Evolutionary conservation across 1,140 invertebrate genomes (phyloP), one percentile per base, ranked within the genome.

Genomic region (Brachionus paranguensis): DNA sequence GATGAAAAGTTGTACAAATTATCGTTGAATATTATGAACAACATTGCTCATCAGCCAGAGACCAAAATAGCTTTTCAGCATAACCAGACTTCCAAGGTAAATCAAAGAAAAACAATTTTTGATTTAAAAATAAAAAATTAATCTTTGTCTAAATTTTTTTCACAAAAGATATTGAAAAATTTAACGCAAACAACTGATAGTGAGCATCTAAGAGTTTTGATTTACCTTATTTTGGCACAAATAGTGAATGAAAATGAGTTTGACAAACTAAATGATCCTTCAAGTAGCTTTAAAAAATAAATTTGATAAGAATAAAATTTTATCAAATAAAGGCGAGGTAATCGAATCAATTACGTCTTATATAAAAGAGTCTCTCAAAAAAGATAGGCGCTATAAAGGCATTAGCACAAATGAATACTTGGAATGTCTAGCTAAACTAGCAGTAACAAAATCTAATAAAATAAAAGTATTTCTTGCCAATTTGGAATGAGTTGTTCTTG

Each of bases 1-100:
- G 72, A 76, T 76, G 72, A 76, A 37, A 76, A 76, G 17, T 53
- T 76, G 33, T 76, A 53, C 45, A 76, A 76, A 50, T 76, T 76
- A 76, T 76, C 72, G 10, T 33, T 76, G 12, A 76, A 76, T 76
- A 76, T 76, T n/a, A 47, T 76, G 45, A 76, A 76, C 11, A 76
- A 76, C 11, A 76, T 76, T 20, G 72, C 72, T 27, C 72, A 76
- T 76, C 72, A 76, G 10, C 72, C 72, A 27, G 72, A 76, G 14
- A 76, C 72, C 14, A 76, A 76, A 47, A 50, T 50, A 27, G 17
- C 43, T 8, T 76, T 76, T 76, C 72, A 76, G 6, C 72, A 76
- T 11, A 47, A 76, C 50, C 72, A 76, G 14, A 45, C 72, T 14
- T 76, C 72, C 10, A 76, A 76, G 17, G 68, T 72, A 72, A 45